Evolutionary conservation across 2,888 invertebrate genomes (phyloP).

Genomic region (Eulithis prunata): DNA sequence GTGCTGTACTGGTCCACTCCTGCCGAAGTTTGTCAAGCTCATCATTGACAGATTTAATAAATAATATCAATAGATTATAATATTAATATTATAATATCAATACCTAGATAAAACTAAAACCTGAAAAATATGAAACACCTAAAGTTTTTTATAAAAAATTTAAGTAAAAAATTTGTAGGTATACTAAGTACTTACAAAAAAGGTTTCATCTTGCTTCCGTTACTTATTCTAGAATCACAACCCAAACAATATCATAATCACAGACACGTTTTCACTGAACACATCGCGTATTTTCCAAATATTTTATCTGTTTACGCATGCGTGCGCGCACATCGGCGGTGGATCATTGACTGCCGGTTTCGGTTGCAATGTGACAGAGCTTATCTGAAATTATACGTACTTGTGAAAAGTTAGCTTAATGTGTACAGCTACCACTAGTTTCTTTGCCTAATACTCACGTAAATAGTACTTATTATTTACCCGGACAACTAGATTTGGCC

Average conservation of each 20-base stretch:
- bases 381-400: conserved; percentile 15
- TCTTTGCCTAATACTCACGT: no score
- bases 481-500: no score
- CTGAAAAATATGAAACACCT: no score
- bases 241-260: conserved; percentile 42
- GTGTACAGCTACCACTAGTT: no score
- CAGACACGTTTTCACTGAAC: conserved; percentile 41
- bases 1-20: no score
- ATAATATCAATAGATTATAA: no score
- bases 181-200: conserved; percentile 44
- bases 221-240: conserved; percentile 42
- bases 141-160: not conserved
- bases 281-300: conserved; percentile 33
- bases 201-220: conserved; percentile 41
- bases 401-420: conserved; percentile 1
- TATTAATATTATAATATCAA: no score
- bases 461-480: no score
- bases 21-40: no score
- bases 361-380: conserved; percentile 20
- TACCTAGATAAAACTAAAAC: no score
- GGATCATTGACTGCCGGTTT: conserved; percentile 33
- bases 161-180: not conserved
- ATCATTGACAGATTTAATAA: no score
- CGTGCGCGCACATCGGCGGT: conserved; percentile 41
- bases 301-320: conserved; percentile 25